Percentiles rank a stretch among this genome's conserved stretches.
Evolutionary conservation across 2,888 invertebrate genomes (phyloP).

Genomic region (Lasius platythorax): DNA sequence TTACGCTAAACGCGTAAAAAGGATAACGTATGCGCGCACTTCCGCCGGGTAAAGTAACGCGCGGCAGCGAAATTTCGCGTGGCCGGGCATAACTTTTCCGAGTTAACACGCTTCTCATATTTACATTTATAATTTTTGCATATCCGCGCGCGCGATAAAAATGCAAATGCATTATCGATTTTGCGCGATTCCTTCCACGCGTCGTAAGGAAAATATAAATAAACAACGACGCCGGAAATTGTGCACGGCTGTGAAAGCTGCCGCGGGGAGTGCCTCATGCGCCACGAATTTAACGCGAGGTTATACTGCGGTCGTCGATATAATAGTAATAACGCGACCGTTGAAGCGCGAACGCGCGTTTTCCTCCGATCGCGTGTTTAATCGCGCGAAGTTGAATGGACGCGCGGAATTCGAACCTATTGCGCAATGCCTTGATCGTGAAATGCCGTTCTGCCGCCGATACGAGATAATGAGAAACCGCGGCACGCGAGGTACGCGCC

Average conservation of each 20-base stretch:
- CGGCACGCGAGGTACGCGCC: conserved; percentile 40
- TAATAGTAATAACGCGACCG: conserved; percentile 32
- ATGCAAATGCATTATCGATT: conserved; percentile 43
- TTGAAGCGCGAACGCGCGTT: conserved; percentile 35
- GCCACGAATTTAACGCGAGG: not conserved
- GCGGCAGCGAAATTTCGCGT: conserved; percentile 20
- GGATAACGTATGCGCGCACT: conserved; percentile 19
- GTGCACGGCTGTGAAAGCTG: too few relatives aligned
- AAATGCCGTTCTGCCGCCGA: conserved; percentile 49
- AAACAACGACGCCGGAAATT: not conserved
- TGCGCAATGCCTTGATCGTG: conserved; percentile 49
- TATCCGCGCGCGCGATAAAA: conserved; percentile 21
- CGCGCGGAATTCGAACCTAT: conserved; percentile 54
- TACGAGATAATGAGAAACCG: conserved; percentile 52
- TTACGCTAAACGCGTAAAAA: conserved; percentile 42
- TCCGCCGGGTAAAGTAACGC: conserved; percentile 2
- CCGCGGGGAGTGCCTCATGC: not conserved
- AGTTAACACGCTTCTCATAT: conserved; percentile 12
- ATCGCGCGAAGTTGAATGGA: conserved; percentile 53
- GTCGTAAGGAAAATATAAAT: not conserved
- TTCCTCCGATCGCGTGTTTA: conserved; percentile 44
- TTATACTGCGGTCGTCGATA: not conserved
- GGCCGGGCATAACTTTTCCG: not conserved
- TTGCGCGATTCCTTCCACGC: not conserved
- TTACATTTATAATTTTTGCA: conserved; percentile 40